Evolutionary conservation across 2,113 vertebrate genomes (phyloP).

Genomic region (Neoarius graeffei): DNA sequence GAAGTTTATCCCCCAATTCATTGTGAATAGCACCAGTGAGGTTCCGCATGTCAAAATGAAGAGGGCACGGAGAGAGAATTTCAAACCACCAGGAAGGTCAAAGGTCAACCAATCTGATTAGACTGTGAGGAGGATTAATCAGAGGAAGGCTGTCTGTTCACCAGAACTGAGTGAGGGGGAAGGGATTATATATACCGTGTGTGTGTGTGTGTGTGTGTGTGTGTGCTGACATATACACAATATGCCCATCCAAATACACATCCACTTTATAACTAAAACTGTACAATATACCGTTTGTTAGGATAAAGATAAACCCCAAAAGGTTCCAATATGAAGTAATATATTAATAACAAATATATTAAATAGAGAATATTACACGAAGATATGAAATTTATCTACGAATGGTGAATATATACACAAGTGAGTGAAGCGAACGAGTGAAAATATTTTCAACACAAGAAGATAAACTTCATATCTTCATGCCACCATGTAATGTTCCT

Average conservation of each 20-base stretch:
- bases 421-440: too few species aligned
- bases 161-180: conserved; percentile 14
- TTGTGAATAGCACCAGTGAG: background rate
- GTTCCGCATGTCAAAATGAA: background rate
- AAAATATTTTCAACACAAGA: too few species aligned
- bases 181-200: background rate
- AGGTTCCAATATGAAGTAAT: background rate
- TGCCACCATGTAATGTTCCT: too few species aligned
- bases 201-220: background rate
- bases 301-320: background rate
- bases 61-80: background rate
- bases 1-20: background rate
- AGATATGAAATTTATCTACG: too few species aligned
- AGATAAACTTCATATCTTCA: too few species aligned
- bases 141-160: conserved; percentile 10
- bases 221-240: background rate
- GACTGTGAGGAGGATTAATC: conserved; percentile 33
- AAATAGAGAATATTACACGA: too few species aligned
- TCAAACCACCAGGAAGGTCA: conserved; percentile 3
- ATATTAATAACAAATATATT: background rate
- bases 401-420: too few species aligned
- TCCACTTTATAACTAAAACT: background rate
- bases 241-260: background rate
- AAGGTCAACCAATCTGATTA: conserved; percentile 40
- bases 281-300: background rate